Conservation (phyloP, 2,888 invertebrate genomes). For the Thyatira batis region DNA sequence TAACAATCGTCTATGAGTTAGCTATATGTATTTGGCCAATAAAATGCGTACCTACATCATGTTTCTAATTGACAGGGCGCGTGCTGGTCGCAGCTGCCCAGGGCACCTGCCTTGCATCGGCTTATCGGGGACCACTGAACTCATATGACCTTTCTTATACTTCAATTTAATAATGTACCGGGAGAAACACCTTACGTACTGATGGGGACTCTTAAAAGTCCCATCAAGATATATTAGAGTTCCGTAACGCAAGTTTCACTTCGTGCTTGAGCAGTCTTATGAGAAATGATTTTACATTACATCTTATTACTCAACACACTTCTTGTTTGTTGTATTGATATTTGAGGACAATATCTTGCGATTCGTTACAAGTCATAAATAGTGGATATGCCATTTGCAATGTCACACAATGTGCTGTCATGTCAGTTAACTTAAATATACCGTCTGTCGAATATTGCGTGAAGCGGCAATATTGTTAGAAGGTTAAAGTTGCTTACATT, state of each 20-base stretch:
- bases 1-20: conserved; percentile 3
- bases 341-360: background rate
- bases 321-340: background rate
- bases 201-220: background rate
- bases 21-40: conserved; percentile 8
- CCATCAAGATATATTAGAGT: background rate
- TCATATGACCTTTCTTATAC: conserved; percentile 31
- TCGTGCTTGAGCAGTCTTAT: background rate
- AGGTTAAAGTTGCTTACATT: background rate
- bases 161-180: background rate
- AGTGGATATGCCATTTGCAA: background rate
- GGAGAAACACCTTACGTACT: background rate
- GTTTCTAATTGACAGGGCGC: conserved; percentile 14
- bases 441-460: background rate
- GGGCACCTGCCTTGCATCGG: conserved; percentile 51
- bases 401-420: background rate
- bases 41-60: background rate
- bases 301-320: background rate
- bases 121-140: conserved; percentile 55
- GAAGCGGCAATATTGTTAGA: background rate
- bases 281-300: background rate
- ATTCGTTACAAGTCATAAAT: background rate
- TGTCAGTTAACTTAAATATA: background rate
- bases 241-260: background rate
- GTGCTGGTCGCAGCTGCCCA: conserved; percentile 43